Conservation (phyloP, 2,797 vertebrate genomes). For the Enteromius anoplus region DNA sequence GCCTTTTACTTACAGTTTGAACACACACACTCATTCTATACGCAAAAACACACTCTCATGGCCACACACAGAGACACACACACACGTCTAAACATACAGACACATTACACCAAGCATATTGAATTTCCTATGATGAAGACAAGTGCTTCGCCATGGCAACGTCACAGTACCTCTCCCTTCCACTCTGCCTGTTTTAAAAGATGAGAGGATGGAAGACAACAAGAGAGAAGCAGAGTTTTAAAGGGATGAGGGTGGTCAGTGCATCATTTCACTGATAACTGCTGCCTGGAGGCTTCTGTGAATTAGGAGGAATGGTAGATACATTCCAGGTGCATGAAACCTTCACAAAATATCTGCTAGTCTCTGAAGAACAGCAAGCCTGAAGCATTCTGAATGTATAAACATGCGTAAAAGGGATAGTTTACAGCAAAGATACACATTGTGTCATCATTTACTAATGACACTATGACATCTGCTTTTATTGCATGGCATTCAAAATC, state of each 20-base stretch:
- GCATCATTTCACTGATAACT: background rate
- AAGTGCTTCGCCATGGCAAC: constrained; percentile 57
- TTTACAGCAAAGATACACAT: background rate
- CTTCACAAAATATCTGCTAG: background rate
- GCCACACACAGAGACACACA: background rate
- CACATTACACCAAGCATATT: constrained; percentile 44
- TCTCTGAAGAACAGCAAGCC: background rate
- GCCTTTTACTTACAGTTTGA: background rate
- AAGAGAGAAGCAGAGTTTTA: constrained; percentile 30
- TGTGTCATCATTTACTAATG: background rate
- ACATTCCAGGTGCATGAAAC: background rate
- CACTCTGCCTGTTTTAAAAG: constrained; percentile 37
- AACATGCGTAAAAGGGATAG: background rate
- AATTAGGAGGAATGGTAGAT: background rate
- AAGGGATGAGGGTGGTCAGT: constrained; percentile 10
- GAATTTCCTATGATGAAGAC: constrained; percentile 51
- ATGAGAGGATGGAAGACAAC: constrained; percentile 44
- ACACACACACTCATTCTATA: background rate
- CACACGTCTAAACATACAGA: constrained; percentile 12
- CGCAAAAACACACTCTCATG: constrained; percentile 8
- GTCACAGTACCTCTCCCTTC: constrained; percentile 42
- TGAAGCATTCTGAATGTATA: background rate
- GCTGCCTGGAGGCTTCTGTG: constrained; percentile 3
- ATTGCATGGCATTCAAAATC: background rate
- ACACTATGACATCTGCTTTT: background rate